Percentiles rank a stretch among this genome's conserved stretches.
These are phyloP conservation scores for Parnassius smintheus DNA, from an alignment of 2,888 invertebrate species.

Conservation along the genomic window DNA sequence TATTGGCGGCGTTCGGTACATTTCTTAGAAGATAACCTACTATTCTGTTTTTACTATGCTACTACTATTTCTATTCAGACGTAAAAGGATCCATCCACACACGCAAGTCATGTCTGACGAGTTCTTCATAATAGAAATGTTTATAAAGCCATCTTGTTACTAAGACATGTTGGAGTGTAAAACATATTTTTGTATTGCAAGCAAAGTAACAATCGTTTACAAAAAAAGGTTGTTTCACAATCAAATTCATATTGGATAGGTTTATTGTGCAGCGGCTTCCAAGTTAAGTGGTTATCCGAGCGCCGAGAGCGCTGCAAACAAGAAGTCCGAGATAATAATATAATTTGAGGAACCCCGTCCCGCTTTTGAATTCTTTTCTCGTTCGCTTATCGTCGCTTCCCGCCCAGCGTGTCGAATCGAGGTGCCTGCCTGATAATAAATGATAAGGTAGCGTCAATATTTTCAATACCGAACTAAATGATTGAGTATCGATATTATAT, in stretches of 20 bases:
- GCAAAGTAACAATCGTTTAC: too few relatives aligned
- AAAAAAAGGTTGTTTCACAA: too few relatives aligned
- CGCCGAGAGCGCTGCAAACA: slow-evolving; percentile 23
- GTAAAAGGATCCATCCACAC: too few relatives aligned
- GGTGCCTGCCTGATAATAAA: slow-evolving; percentile 6
- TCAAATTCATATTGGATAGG: slow-evolving; percentile 5
- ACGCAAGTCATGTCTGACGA: too few relatives aligned
- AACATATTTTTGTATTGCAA: too few relatives aligned
- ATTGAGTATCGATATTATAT: slow-evolving; percentile 1
- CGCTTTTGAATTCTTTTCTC: slow-evolving; percentile 21
- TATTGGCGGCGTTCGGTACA: too few relatives aligned
- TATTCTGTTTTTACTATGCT: too few relatives aligned
- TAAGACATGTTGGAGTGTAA: too few relatives aligned
- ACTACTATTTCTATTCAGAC: too few relatives aligned
- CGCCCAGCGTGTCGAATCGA: slow-evolving; percentile 7
- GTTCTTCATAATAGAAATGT: too few relatives aligned
- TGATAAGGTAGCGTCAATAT: slow-evolving; percentile 19
- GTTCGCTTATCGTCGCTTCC: slow-evolving; percentile 13
- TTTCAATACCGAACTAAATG: slow-evolving; percentile 7
- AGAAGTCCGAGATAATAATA: slow-evolving; percentile 25
- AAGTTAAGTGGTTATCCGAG: slow-evolving; percentile 24
- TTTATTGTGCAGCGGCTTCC: slow-evolving; percentile 8
- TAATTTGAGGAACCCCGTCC: slow-evolving; percentile 21
- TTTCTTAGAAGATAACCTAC: too few relatives aligned
- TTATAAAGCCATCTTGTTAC: too few relatives aligned